A percentile compares a stretch with the other conserved stretches of the same genome.
Conservation (phyloP, 2,888 invertebrate genomes). For the Mythimna vitellina region DNA sequence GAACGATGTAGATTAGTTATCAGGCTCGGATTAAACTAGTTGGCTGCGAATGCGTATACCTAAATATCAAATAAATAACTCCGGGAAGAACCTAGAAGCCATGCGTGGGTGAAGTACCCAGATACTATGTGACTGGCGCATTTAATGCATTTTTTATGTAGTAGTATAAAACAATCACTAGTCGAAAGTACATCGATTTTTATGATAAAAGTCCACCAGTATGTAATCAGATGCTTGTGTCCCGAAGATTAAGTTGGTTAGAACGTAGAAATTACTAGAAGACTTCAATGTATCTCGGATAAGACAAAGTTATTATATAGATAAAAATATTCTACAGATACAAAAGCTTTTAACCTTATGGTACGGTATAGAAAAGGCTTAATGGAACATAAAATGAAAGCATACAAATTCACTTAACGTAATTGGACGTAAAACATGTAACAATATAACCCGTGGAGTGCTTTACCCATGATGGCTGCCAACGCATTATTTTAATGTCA, state of each 20-base stretch:
- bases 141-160: neutral
- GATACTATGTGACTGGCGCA: neutral
- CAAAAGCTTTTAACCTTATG: constrained; percentile 14
- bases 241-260: neutral
- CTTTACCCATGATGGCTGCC: constrained; percentile 7
- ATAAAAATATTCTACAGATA: constrained; percentile 11
- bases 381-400: constrained; percentile 27
- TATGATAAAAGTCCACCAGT: too few species aligned
- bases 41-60: neutral
- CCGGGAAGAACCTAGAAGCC: neutral
- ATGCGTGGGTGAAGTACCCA: neutral
- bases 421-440: constrained; percentile 29
- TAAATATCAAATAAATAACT: neutral
- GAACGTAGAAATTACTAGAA: neutral
- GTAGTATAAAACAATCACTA: neutral
- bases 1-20: too few species aligned
- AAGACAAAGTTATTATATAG: neutral
- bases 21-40: too few species aligned
- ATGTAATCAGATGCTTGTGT: neutral
- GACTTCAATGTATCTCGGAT: neutral
- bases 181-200: neutral
- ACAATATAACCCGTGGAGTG: constrained; percentile 20
- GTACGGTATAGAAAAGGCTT: neutral
- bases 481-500: neutral
- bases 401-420: constrained; percentile 36